Evolutionary conservation across 1,140 invertebrate genomes (phyloP), one percentile per base, ranked within the genome.

Genomic region (Anadara kagoshimensis): DNA sequence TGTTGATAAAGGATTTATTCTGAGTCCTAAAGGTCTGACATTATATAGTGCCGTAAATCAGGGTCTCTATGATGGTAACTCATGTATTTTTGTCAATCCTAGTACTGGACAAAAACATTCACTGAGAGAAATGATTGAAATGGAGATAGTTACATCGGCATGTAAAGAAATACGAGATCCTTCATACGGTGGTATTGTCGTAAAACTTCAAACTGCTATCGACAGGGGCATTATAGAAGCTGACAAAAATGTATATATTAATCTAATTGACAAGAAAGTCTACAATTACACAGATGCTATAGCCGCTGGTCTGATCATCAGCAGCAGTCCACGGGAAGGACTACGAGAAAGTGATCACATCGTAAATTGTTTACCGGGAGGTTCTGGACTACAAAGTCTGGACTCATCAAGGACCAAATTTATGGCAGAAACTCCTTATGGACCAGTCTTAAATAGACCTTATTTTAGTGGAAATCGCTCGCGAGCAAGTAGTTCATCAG

Each of bases 31-130:
- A 70, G 84, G 84, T 20, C 61, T 96, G n/a, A 96, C 95, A 8
- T 85, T 97, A 43, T 96, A 97, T 84, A 91, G 94, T 86, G 94
- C 94, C 1, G 93, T 97, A 57, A 94, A 96, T 87, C 94, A 96
- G 89, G 95, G 95, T 3, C 88, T 96, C 0, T 96, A 96, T 83
- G 93, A 95, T 79, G 94, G 94, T 64, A 90, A 91, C 64, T 93
- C 92, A 0, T 95, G 95, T n/a, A 94, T 94, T 90, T 92, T 98
- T 26, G 92, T 92, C 24, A 95, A 97, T 90, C 14, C 85, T 44
- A 91, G 91, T 43, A 94, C 93, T 1, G 93, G 93, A 26, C 92
- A 93, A 67, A 92, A 93, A 80, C 93, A 96, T 10, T 95, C 94
- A 20, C 86, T 98, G 14, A 93, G 95, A 78, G 95, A 97, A 89